phyloP scores from a whole-genome alignment of 2,113 vertebrate genomes.

The Mobula birostris region DNA sequence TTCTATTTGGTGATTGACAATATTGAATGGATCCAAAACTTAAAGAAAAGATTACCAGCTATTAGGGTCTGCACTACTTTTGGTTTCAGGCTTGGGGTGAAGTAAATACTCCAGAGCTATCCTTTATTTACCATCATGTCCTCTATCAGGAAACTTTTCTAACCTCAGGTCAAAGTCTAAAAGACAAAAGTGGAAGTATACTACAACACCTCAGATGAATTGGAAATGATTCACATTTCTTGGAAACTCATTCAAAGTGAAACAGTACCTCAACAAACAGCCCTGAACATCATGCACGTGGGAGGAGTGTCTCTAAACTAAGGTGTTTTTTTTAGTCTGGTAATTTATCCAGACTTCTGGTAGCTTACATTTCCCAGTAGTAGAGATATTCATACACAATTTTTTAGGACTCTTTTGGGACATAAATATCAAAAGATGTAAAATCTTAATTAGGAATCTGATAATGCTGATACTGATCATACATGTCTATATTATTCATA shows the following conservation, averaged over 20 bases:
- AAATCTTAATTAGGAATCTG: background rate
- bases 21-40: background rate
- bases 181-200: background rate
- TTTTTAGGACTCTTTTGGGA: background rate
- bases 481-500: background rate
- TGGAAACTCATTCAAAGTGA: background rate
- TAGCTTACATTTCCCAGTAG: background rate
- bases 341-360: background rate
- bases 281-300: background rate
- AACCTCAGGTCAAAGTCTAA: background rate
- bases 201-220: background rate
- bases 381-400: background rate
- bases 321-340: background rate
- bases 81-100: background rate
- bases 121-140: background rate
- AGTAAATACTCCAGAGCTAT: background rate
- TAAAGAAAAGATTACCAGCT: background rate
- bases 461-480: too few relatives aligned
- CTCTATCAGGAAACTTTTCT: background rate
- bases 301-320: background rate
- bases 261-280: background rate
- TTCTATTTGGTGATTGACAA: background rate
- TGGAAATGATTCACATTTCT: background rate
- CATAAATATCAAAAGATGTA: background rate
- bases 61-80: background rate